Evolutionary conservation across 2,888 invertebrate species (phyloP).

Genomic region (Zonitis immaculata): DNA sequence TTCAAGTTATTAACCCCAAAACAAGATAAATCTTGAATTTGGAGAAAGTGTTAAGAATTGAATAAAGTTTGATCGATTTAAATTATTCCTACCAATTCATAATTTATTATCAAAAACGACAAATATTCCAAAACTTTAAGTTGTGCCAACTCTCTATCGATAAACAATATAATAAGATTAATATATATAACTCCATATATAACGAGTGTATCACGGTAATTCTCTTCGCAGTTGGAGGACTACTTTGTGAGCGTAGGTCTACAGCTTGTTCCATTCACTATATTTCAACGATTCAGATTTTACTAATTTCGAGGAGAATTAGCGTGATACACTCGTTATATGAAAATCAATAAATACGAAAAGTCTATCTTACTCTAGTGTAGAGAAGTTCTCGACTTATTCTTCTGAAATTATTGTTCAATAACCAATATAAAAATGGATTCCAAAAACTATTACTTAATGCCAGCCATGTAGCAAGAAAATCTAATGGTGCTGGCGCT

Average conservation of each 20-base stretch:
- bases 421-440: constrained; percentile 82
- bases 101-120: too few relatives aligned
- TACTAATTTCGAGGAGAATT: too few relatives aligned
- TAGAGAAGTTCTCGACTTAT: constrained; percentile 72
- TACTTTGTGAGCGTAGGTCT: too few relatives aligned
- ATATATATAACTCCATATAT: background rate
- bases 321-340: too few relatives aligned
- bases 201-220: too few relatives aligned
- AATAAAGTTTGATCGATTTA: too few relatives aligned
- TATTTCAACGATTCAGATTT: too few relatives aligned
- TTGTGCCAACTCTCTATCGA: background rate
- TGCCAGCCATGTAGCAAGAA: constrained; percentile 81
- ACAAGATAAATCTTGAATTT: too few relatives aligned
- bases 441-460: constrained; percentile 88
- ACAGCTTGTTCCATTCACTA: background rate
- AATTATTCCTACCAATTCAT: too few relatives aligned
- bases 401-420: constrained; percentile 79
- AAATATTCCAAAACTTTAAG: background rate
- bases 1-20: too few relatives aligned
- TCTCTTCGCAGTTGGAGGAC: too few relatives aligned
- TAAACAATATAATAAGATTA: background rate
- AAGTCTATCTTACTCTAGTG: constrained; percentile 57
- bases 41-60: too few relatives aligned
- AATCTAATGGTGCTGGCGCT: constrained; percentile 77
- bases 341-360: background rate